Conservation (phyloP, 2,113 vertebrate genomes). For the Dipodomys stephensi region DNA sequence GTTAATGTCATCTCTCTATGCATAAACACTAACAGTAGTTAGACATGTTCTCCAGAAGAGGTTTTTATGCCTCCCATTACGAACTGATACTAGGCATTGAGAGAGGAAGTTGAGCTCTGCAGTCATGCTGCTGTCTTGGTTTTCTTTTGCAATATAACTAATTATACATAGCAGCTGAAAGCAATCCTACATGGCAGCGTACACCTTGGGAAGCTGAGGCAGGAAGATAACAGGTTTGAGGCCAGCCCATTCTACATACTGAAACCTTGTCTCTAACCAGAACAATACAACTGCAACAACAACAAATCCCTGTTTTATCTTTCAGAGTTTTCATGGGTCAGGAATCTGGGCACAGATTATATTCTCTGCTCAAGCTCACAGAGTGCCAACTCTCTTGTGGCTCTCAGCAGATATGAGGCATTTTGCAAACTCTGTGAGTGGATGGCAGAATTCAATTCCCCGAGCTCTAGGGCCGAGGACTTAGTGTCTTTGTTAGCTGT, state of each 20-base stretch:
- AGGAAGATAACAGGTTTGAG: too few relatives aligned
- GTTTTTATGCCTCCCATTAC: not conserved
- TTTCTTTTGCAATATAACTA: not conserved
- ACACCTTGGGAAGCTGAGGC: too few relatives aligned
- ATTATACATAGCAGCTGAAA: not conserved
- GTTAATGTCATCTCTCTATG: not conserved
- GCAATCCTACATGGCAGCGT: too few relatives aligned
- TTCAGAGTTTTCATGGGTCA: not conserved
- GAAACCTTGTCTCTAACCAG: too few relatives aligned
- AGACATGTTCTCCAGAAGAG: slow-evolving; percentile 1
- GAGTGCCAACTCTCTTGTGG: not conserved
- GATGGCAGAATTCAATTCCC: not conserved
- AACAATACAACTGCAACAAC: too few relatives aligned
- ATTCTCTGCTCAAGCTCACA: not conserved
- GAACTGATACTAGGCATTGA: not conserved
- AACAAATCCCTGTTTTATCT: not conserved
- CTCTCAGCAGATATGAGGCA: not conserved
- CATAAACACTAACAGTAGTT: slow-evolving; percentile 36
- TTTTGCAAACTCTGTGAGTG: not conserved
- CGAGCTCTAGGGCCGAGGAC: not conserved
- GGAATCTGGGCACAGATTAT: not conserved
- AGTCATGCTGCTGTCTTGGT: not conserved
- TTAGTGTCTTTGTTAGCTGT: not conserved
- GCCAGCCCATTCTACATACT: too few relatives aligned
- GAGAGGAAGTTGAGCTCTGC: not conserved